Percentiles rank a stretch among this genome's conserved stretches.
Conservation (phyloP, 2,113 vertebrate genomes). For the Lepus europaeus region DNA sequence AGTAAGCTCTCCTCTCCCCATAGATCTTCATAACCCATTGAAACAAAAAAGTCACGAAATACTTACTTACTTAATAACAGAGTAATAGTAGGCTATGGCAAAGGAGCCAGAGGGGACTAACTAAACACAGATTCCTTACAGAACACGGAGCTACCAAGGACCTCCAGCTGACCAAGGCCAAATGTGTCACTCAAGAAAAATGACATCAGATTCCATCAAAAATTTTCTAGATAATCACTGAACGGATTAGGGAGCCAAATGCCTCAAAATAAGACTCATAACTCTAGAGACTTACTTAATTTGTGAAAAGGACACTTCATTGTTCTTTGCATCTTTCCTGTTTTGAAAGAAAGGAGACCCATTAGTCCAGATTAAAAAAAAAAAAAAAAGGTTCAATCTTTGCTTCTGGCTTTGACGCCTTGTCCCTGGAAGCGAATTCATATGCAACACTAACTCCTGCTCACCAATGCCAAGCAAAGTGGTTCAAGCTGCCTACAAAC, state of each 20-base stretch:
- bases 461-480: background rate
- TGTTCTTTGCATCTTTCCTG: constrained; percentile 89
- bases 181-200: background rate
- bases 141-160: background rate
- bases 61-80: background rate
- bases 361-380: constrained; percentile 61
- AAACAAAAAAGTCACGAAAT: background rate
- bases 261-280: background rate
- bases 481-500: background rate
- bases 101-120: background rate
- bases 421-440: background rate
- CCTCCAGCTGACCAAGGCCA: background rate
- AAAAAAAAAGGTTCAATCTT: background rate
- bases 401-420: background rate
- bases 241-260: background rate
- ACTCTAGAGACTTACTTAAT: constrained; percentile 87
- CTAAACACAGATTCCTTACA: background rate
- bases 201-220: background rate
- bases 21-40: background rate
- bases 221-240: background rate
- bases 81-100: background rate
- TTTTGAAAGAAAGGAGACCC: constrained; percentile 68
- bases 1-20: background rate
- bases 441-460: background rate
- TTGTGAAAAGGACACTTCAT: constrained; percentile 88